Evolutionary conservation across 1,140 invertebrate genomes (phyloP), one percentile per base, ranked within the genome.

Genomic region (Vollenhovia emeryi): DNA sequence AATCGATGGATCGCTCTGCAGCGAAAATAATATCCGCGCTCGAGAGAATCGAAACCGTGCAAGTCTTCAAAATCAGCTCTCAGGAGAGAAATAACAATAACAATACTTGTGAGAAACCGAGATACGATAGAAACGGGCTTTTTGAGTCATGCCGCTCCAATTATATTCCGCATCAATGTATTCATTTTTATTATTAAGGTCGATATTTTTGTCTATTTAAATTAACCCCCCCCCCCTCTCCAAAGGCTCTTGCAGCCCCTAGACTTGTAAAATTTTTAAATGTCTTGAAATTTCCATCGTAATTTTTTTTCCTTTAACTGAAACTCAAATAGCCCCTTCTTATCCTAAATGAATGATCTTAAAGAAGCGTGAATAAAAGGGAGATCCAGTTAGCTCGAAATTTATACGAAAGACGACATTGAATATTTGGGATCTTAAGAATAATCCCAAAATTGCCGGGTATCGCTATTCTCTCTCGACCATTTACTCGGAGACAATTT

Each of bases 1-100:
- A 82, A 82, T 71, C 50, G 50, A 71, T 82, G 27, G 36, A 71
- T 71, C 0, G 11, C n/a, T 21, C n/a, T 13, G n/a, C 27, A 9
- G 6, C 15, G 21, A 57, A 78, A 78, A 66, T 59, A 74, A 40
- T 48, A 66, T 36, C 8, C 4, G 8, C 13, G n/a, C n/a, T 24
- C 30, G 5, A 24, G 15, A 36, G 48, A 11, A 30, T 8, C n/a
- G 13, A 8, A 36, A 40, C 60, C 24, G 18, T 57, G 15, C 21
- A 11, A 50, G 27, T 40, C 50, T 21, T 36, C 13, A 52, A 52
- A 21, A 24, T 40, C 15, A 55, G 15, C 3, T 43, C 15, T 1
- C 9, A 27, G 18, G 6, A 40, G 11, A 27, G 21, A 59, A 45
- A 21, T 15, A 21, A 40, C 24, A 76, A 64, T 64, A 36, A 69